Evolutionary conservation across 2,888 invertebrate species (phyloP).

Genomic region (Drosophila fungiperda): DNA sequence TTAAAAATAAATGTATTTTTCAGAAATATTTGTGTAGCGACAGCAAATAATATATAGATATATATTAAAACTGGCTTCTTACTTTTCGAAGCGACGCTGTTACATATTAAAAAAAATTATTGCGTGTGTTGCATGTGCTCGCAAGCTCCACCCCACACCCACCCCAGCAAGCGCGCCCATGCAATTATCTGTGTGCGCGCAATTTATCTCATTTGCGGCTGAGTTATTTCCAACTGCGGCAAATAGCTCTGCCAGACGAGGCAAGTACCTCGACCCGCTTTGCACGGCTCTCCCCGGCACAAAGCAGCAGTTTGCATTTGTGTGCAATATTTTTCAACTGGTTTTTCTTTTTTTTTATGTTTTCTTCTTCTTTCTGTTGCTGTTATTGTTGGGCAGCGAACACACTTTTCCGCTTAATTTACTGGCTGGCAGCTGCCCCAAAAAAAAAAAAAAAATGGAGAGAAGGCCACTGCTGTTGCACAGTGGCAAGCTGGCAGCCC

Average conservation of each 20-base stretch:
- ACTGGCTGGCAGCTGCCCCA: constrained; percentile 69
- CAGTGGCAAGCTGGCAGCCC: constrained; percentile 27
- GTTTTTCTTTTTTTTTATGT: constrained; percentile 13
- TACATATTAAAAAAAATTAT: constrained; percentile 43
- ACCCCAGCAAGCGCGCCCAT: constrained; percentile 28
- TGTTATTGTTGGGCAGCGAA: constrained; percentile 59
- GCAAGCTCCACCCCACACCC: constrained; percentile 2
- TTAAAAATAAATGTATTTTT: background rate
- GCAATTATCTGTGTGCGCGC: constrained; percentile 80
- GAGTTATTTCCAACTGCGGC: constrained; percentile 81
- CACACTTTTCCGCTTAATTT: constrained; percentile 83
- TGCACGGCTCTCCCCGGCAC: background rate
- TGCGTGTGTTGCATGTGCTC: constrained; percentile 50
- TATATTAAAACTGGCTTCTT: constrained; percentile 9
- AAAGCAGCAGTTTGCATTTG: constrained; percentile 29
- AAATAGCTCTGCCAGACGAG: constrained; percentile 56
- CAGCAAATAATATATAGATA: constrained; percentile 1
- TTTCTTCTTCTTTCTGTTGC: constrained; percentile 21
- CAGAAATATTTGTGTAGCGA: constrained; percentile 57
- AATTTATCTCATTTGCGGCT: constrained; percentile 84
- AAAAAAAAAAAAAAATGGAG: constrained; percentile 15
- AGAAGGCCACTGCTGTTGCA: constrained; percentile 22
- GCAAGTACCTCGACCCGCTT: background rate
- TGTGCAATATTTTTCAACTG: constrained; percentile 24
- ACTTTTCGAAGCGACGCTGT: constrained; percentile 23